Conservation (phyloP, 1,140 invertebrate genomes). For the Cherax quadricarinatus region DNA sequence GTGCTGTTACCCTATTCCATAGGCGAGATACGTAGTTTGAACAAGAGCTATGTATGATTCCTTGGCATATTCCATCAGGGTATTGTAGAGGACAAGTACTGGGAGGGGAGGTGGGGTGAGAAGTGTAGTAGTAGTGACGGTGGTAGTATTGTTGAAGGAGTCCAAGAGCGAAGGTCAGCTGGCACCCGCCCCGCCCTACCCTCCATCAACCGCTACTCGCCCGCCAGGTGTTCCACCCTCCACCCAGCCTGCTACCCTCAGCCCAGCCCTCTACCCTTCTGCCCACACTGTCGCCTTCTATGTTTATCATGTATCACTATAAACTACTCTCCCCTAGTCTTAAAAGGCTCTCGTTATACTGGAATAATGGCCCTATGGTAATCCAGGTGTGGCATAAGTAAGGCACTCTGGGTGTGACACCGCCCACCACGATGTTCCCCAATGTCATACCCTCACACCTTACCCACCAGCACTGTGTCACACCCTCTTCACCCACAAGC, state of each 20-base stretch:
- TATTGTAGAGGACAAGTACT: conserved; percentile 23
- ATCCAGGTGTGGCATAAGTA: too few species aligned
- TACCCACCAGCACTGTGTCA: neutral
- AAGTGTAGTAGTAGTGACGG: neutral
- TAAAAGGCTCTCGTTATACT: too few species aligned
- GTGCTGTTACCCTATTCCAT: too few species aligned
- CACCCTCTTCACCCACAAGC: neutral
- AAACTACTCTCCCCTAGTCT: too few species aligned
- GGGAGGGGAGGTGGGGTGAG: neutral
- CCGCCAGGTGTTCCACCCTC: conserved; percentile 49
- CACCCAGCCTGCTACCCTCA: neutral
- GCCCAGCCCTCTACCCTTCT: conserved; percentile 7
- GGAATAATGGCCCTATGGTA: too few species aligned
- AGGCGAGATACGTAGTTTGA: too few species aligned
- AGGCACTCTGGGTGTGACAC: neutral
- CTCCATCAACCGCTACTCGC: conserved; percentile 57
- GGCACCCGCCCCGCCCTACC: conserved; percentile 48
- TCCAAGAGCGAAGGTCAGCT: conserved; percentile 44
- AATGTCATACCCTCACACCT: neutral
- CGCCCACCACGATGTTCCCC: neutral
- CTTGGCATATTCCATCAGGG: too few species aligned
- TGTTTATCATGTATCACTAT: too few species aligned
- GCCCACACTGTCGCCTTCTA: neutral
- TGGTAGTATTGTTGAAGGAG: neutral
- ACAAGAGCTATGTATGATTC: too few species aligned